Conservation (phyloP, 2,113 vertebrate genomes). For the Axis porcinus region DNA sequence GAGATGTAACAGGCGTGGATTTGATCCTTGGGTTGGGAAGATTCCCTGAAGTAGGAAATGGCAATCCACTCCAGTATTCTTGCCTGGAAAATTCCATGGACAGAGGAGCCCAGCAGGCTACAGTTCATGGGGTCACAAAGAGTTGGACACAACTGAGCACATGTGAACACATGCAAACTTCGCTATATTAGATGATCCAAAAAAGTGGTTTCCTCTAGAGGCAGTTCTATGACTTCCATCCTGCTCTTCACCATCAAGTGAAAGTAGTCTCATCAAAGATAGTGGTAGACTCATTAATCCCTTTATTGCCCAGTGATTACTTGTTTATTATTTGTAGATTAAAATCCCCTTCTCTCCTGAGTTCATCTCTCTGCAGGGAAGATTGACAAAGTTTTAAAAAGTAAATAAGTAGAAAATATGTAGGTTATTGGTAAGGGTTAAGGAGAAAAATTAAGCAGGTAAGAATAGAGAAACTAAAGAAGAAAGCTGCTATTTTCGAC, state of each 20-base stretch:
- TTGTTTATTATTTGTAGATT: background rate
- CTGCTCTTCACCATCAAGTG: background rate
- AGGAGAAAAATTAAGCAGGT: background rate
- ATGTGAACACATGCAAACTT: background rate
- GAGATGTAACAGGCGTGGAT: background rate
- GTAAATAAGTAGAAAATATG: background rate
- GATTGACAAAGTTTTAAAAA: background rate
- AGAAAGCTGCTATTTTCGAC: background rate
- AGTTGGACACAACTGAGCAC: background rate
- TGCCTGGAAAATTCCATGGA: background rate
- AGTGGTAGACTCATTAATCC: background rate
- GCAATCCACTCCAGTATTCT: background rate
- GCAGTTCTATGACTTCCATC: background rate
- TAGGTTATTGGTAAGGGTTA: background rate
- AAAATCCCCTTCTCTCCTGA: background rate
- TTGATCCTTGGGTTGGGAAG: background rate
- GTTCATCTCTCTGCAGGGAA: background rate
- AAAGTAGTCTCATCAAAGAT: background rate
- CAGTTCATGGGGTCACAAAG: background rate
- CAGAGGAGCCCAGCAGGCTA: background rate
- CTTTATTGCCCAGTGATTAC: background rate
- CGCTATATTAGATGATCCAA: background rate
- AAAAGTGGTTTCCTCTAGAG: background rate
- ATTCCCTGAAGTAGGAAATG: background rate
- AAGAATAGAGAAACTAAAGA: background rate